Base-by-base conservation (phyloP, 1,140 invertebrate genomes). In the Bombus confusus region DNA sequence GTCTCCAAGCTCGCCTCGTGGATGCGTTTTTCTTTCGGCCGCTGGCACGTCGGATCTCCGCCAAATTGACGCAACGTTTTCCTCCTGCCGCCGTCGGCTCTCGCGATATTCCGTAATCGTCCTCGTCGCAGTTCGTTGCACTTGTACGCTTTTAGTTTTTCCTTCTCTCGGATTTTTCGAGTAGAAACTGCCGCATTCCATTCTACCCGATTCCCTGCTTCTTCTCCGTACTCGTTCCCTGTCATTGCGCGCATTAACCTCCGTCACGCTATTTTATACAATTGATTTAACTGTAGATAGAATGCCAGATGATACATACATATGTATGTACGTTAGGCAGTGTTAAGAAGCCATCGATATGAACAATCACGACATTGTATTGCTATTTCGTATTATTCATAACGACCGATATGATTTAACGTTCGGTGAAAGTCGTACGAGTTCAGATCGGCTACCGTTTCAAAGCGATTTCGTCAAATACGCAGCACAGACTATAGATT, bases 51-150 rank as follows among this genome's bases (percentile, higher is more conserved):
- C 66, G 76, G 52, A 85, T 47, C 77, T 80, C 22, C 73, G 77
- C 66, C 66, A 66, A 76, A 82, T 64, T 69, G 57, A 88, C 83
- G 88, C 74, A 89, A 89, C 68, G n/a, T 41, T 87, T 66, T 25
- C 57, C 76, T 31, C 31, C 52, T 74, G 28, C 68, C 22, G 34
- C 66, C 41, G 12, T 18, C 52, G 39, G 25, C n/a, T 28, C 73
- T n/a, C n/a, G 74, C 62, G 74, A 83, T 83, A 83, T 77, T 69
- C 74, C 37, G 73, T 83, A 83, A 83, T 83, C 64, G 74, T 41
- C 34, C 72, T 43, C 31, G 81, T 68, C 62, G 47, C 62, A n/a
- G 62, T 68, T 57, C 81, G 73, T 77, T 76, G 81, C 74, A 73
- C 81, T 10, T 25, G n/a, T 64, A 22, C 72, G 28, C 81, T 43